Conservation (phyloP, 2,113 vertebrate species). For the Leiothrix lutea region DNA sequence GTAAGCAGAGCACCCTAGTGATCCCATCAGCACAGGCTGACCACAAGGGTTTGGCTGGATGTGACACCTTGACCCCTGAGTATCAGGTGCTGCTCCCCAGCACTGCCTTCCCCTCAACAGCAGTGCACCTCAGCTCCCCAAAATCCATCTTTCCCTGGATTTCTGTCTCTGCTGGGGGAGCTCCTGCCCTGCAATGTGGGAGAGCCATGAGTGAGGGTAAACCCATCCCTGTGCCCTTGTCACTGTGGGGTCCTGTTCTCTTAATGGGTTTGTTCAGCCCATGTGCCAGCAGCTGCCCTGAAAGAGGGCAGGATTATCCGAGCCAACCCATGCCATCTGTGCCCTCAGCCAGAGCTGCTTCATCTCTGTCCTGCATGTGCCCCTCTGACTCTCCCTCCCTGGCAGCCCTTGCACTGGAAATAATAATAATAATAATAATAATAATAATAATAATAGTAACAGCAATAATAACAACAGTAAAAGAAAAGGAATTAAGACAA, state of each 20-base stretch:
- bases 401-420: constrained; percentile 18
- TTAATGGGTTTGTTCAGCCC: constrained; percentile 26
- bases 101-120: neutral
- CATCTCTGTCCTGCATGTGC: neutral
- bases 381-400: constrained; percentile 26
- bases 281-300: constrained; percentile 39
- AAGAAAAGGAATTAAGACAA: constrained; percentile 69
- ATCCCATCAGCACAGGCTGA: neutral
- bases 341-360: constrained; percentile 18
- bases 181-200: neutral
- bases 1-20: rapidly evolving
- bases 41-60: neutral
- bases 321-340: constrained; percentile 69
- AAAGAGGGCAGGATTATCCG: constrained; percentile 36
- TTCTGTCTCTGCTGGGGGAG: neutral
- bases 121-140: neutral
- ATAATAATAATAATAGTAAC: too few relatives aligned
- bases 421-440: neutral
- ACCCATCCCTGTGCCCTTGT: constrained; percentile 30
- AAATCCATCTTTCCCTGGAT: neutral
- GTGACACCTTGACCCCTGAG: neutral
- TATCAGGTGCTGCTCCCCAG: rapidly evolving
- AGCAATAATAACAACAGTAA: neutral
- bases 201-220: neutral
- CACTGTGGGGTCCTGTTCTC: constrained; percentile 20